phyloP scores from a whole-genome alignment of 1,140 invertebrate genomes.

The Hermatobates lingyangjiaoensis region DNA sequence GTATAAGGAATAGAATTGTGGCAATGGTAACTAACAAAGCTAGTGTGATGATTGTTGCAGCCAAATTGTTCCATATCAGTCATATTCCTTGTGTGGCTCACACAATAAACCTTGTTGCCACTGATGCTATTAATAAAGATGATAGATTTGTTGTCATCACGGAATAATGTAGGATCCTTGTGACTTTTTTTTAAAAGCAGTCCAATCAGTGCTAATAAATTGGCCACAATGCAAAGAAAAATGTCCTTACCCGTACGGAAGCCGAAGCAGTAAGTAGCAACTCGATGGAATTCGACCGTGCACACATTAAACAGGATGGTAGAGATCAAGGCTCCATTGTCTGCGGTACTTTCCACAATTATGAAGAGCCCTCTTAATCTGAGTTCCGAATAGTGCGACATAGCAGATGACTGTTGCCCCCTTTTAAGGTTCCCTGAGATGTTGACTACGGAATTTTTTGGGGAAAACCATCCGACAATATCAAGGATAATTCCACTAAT shows the following conservation, averaged over 20 bases:
- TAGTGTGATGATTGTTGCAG: constrained; percentile 1
- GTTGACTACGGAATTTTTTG: constrained; percentile 2
- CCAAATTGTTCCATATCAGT: not conserved
- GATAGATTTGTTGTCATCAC: not conserved
- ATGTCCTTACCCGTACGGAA: not conserved
- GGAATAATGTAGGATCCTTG: constrained; percentile 2
- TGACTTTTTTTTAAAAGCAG: constrained; percentile 5
- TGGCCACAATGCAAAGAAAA: not conserved
- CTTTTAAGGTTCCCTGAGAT: not conserved
- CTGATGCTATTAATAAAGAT: not conserved
- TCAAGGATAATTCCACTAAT: constrained; percentile 3
- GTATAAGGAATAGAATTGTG: not conserved
- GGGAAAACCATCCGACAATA: constrained; percentile 3
- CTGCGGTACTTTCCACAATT: not conserved
- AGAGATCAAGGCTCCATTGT: not conserved
- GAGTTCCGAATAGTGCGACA: not conserved
- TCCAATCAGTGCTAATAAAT: not conserved
- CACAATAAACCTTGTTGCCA: not conserved
- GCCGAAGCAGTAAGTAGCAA: constrained; percentile 2
- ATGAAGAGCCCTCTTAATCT: not conserved
- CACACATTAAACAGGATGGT: constrained; percentile 1
- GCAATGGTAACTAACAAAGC: constrained; percentile 5
- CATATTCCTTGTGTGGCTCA: constrained; percentile 6
- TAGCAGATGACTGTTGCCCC: not conserved
- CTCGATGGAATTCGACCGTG: constrained; percentile 2